A percentile compares a stretch with the other conserved stretches of the same genome.
phyloP scores from a whole-genome alignment of 35 echinoderm and acorn worm genomes.

The Anneissia japonica region DNA sequence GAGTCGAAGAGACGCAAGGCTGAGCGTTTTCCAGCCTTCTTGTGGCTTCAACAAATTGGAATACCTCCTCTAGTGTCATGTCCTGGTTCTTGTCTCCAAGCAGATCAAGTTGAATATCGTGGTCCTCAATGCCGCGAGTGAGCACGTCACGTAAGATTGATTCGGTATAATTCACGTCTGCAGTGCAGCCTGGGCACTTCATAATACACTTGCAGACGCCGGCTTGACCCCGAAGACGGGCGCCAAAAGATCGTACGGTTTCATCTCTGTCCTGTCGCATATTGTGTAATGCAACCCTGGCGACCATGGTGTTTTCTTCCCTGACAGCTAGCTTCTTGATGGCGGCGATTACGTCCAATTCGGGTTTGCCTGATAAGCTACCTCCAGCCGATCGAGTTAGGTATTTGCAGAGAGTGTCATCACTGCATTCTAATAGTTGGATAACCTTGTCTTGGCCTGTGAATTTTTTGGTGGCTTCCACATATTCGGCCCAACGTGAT shows the following conservation, averaged over 20 bases:
- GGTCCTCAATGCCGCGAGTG: background rate
- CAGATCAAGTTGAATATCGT: constrained; percentile 47
- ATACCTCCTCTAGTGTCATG: constrained; percentile 12
- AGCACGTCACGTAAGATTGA: constrained; percentile 1
- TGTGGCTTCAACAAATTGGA: constrained; percentile 41
- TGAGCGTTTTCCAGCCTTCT: constrained; percentile 37
- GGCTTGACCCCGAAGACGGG: constrained; percentile 2
- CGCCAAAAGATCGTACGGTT: constrained; percentile 7
- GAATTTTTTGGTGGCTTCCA: background rate
- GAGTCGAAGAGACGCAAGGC: background rate
- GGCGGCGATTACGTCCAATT: background rate
- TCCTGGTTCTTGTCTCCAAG: constrained; percentile 39
- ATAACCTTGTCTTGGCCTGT: background rate
- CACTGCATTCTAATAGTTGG: constrained; percentile 19
- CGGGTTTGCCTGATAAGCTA: background rate
- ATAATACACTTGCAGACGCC: background rate
- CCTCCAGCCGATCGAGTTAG: constrained; percentile 20
- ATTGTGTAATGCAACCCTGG: constrained; percentile 9
- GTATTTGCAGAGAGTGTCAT: constrained; percentile 4
- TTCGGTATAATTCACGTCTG: background rate
- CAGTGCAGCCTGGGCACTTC: background rate
- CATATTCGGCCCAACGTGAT: background rate
- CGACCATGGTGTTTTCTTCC: background rate
- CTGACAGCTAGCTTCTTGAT: constrained; percentile 19
- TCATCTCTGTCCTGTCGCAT: constrained; percentile 37